Conservation (phyloP, 2,113 vertebrate species). For the Piaya cayana region DNA sequence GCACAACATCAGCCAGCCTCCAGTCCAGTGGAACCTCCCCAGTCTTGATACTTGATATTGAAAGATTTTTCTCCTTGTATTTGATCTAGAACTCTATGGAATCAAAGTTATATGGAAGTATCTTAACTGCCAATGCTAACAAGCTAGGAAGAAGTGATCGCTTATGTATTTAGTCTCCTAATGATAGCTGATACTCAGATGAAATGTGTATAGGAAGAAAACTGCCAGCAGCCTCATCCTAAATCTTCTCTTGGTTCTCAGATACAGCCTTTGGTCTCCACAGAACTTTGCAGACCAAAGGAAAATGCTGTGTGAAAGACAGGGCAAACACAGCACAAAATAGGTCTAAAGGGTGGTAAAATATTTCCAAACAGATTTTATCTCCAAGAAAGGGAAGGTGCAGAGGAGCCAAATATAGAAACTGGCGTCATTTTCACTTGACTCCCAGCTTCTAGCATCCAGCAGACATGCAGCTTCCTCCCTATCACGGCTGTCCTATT, state of each 20-base stretch:
- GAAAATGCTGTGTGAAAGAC: neutral
- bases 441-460: neutral
- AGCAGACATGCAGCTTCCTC: neutral
- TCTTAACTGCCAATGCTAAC: neutral
- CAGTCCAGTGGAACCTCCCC: no score
- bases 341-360: neutral
- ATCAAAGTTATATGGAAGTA: neutral
- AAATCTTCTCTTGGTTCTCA: neutral
- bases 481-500: accelerated
- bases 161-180: neutral
- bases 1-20: no score
- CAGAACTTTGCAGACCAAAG: neutral
- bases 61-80: neutral
- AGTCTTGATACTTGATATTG: neutral
- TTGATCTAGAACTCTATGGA: neutral
- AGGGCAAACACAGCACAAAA: neutral
- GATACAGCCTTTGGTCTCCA: neutral
- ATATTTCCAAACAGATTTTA: neutral
- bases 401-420: neutral
- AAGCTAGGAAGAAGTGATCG: neutral
- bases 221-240: neutral
- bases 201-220: neutral
- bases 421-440: neutral
- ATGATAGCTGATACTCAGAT: neutral
- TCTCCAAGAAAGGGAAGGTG: neutral